Percentiles rank a stretch among this genome's conserved stretches.
These are phyloP conservation scores for Caranx melampygus DNA, from an alignment of 2,113 vertebrate genomes.

Conservation along the genomic window DNA sequence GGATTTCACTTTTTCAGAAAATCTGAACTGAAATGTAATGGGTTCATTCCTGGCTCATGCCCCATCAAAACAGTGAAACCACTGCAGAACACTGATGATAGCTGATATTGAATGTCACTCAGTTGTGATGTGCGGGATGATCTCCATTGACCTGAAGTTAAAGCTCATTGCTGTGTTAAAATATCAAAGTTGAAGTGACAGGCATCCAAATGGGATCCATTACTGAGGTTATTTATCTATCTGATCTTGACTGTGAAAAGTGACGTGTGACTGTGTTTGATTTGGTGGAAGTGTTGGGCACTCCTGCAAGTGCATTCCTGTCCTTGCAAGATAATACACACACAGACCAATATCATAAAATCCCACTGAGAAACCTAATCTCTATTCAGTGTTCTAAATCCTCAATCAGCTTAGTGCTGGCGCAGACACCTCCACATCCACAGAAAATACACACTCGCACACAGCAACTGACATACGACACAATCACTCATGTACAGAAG, in stretches of 20 bases:
- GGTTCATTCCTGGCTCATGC: too few relatives aligned
- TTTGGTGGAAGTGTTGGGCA: conserved; percentile 3
- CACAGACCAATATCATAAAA: conserved; percentile 47
- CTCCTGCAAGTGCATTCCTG: conserved; percentile 23
- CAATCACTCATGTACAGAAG: conserved; percentile 19
- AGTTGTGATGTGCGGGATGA: neutral
- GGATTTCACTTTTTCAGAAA: neutral
- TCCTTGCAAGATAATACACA: conserved; percentile 26
- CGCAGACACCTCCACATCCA: conserved; percentile 29
- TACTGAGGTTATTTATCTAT: conserved; percentile 59
- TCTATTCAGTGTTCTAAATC: conserved; percentile 61
- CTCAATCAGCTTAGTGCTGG: conserved; percentile 43
- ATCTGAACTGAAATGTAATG: too few relatives aligned
- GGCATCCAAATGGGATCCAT: conserved; percentile 31
- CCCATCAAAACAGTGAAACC: too few relatives aligned
- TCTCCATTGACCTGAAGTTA: conserved; percentile 58
- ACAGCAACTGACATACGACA: conserved; percentile 28
- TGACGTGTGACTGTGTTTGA: conserved; percentile 29
- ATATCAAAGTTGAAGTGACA: conserved; percentile 47
- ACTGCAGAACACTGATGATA: neutral
- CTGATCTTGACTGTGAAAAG: conserved; percentile 33
- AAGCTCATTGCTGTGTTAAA: conserved; percentile 35
- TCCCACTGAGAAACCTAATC: conserved; percentile 60
- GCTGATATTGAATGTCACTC: conserved; percentile 19
- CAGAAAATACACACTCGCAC: conserved; percentile 27